Percentiles rank a stretch among this genome's conserved stretches.
These are phyloP conservation scores for Andrena cerasifolii DNA, from an alignment of 1,140 invertebrate genomes.

Conservation along the genomic window DNA sequence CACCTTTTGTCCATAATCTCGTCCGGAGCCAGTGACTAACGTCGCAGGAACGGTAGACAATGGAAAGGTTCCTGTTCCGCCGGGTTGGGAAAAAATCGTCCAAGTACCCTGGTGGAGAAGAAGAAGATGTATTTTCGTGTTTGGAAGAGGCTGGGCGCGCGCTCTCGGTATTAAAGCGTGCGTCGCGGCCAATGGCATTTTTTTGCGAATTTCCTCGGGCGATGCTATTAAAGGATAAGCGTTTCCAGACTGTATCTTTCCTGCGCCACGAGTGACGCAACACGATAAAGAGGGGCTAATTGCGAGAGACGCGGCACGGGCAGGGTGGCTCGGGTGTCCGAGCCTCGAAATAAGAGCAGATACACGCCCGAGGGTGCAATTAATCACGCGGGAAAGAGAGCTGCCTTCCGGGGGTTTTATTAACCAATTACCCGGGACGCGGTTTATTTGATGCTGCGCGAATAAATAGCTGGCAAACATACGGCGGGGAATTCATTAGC, in stretches of 20 bases:
- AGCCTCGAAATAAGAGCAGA: constrained; percentile 62
- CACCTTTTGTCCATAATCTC: neutral
- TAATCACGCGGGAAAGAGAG: constrained; percentile 70
- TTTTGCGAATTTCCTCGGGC: constrained; percentile 21
- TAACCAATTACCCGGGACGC: constrained; percentile 68
- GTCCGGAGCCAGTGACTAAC: neutral
- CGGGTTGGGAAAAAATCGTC: too few relatives aligned
- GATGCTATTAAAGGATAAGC: constrained; percentile 29
- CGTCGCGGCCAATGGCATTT: neutral
- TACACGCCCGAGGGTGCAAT: constrained; percentile 62
- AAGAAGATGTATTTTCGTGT: too few relatives aligned
- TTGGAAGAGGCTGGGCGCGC: neutral
- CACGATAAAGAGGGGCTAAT: constrained; percentile 50
- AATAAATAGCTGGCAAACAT: constrained; percentile 66
- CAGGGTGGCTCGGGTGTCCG: constrained; percentile 43
- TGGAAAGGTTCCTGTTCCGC: neutral
- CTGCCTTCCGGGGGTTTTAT: constrained; percentile 69
- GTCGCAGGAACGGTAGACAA: neutral
- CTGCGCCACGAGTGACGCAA: constrained; percentile 26
- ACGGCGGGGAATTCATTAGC: constrained; percentile 61
- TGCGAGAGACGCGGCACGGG: neutral
- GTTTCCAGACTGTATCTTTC: constrained; percentile 6
- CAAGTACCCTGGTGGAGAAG: too few relatives aligned
- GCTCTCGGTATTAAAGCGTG: neutral
- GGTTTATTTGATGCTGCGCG: constrained; percentile 61